Evolutionary conservation across 2,888 invertebrate species (phyloP).

Genomic region (Cephonodes hylas): DNA sequence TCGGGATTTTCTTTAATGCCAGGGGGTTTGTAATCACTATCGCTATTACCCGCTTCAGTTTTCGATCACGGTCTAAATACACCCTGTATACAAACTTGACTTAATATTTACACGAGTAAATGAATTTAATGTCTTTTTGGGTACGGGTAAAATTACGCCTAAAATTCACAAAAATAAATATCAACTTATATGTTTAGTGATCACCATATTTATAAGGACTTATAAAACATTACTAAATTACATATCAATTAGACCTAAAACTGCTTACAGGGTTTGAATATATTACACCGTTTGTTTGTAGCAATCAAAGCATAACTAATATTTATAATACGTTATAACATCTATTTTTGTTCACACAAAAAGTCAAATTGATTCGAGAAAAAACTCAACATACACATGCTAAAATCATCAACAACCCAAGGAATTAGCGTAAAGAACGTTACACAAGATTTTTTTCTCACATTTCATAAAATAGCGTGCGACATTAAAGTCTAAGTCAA

Average conservation of each 20-base stretch:
- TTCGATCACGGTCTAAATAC: too few species aligned
- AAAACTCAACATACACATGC: background rate
- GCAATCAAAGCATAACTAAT: background rate
- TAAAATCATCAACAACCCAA: background rate
- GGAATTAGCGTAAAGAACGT: background rate
- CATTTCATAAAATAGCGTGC: background rate
- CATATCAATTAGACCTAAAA: background rate
- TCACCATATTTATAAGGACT: background rate
- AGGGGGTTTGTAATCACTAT: too few species aligned
- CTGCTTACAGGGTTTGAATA: background rate
- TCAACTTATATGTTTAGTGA: background rate
- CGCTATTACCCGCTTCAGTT: too few species aligned
- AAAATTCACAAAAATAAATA: background rate
- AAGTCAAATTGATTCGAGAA: background rate
- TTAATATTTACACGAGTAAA: too few species aligned
- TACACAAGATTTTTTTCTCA: background rate
- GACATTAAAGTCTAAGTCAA: background rate
- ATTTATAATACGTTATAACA: background rate
- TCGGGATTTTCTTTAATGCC: too few species aligned
- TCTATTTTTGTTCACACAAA: background rate
- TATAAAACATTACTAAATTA: background rate
- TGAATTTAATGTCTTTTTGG: too few species aligned
- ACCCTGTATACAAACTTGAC: too few species aligned
- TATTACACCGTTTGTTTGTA: background rate
- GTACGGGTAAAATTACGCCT: too few species aligned